Conservation (phyloP, 2,113 vertebrate species). For the Desmodus rotundus region DNA sequence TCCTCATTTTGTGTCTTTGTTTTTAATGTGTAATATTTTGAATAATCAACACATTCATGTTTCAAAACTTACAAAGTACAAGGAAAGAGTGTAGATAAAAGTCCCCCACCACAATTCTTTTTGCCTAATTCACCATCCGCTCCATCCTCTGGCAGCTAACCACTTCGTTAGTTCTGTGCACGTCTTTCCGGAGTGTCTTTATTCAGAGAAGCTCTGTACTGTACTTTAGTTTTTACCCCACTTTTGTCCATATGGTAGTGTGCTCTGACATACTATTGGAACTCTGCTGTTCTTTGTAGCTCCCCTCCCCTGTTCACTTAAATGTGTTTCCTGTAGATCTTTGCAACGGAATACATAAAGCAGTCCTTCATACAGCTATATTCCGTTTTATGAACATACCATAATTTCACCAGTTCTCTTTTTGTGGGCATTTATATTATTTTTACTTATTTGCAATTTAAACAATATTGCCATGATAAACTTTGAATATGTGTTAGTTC, state of each 20-base stretch:
- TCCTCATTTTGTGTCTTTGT: not conserved
- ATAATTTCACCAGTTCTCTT: not conserved
- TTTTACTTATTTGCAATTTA: not conserved
- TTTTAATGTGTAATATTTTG: not conserved
- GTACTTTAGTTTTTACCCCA: not conserved
- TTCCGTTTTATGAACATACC: not conserved
- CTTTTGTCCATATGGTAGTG: not conserved
- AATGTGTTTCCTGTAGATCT: not conserved
- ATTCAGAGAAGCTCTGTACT: not conserved
- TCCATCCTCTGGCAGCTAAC: not conserved
- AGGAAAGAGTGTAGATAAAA: not conserved
- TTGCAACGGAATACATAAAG: not conserved
- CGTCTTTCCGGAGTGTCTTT: not conserved
- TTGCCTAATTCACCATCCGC: not conserved
- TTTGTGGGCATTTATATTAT: not conserved
- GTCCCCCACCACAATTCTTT: not conserved
- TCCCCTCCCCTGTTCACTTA: not conserved
- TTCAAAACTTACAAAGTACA: not conserved
- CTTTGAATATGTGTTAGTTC: not conserved
- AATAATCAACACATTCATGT: not conserved
- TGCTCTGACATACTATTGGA: fast-evolving
- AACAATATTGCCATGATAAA: not conserved
- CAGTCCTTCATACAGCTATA: not conserved
- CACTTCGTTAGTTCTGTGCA: not conserved
- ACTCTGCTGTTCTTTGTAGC: not conserved